phyloP scores from a whole-genome alignment of 2,113 vertebrate species.

The Peromyscus leucopus region DNA sequence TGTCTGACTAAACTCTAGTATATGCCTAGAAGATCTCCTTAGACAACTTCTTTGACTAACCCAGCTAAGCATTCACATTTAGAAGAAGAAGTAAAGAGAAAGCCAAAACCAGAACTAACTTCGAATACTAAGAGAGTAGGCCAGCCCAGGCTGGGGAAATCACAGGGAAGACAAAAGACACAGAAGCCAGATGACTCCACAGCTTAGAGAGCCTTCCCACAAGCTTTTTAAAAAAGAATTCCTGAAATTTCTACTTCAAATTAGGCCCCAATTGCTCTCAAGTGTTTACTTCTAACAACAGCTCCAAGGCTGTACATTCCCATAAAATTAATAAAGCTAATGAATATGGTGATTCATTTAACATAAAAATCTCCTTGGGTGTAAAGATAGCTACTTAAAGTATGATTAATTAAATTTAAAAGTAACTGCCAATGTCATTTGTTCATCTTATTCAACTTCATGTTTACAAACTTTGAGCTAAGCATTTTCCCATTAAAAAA shows the following conservation, averaged over 20 bases:
- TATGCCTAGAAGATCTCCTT: background rate
- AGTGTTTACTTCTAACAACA: slow-evolving; percentile 35
- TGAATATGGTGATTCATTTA: background rate
- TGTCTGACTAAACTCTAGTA: background rate
- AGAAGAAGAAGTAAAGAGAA: background rate
- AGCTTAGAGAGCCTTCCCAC: background rate
- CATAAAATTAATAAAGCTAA: slow-evolving; percentile 24
- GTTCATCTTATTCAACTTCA: slow-evolving; percentile 17
- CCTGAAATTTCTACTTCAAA: slow-evolving; percentile 45
- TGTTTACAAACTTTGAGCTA: background rate
- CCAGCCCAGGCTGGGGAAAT: background rate
- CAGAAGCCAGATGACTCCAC: background rate
- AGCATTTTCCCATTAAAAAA: background rate
- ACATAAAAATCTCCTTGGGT: background rate
- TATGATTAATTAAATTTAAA: background rate
- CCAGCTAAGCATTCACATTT: background rate
- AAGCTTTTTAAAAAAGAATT: background rate
- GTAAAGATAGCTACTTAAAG: slow-evolving; percentile 16
- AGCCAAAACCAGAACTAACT: background rate
- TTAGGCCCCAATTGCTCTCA: background rate
- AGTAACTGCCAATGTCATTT: background rate
- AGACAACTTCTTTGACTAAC: background rate
- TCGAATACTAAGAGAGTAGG: no score
- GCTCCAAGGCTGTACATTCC: slow-evolving; percentile 40
- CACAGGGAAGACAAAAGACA: background rate